These are phyloP conservation scores for Heterocephalus glaber DNA, from an alignment of 2,113 vertebrate species.

Conservation along the genomic window DNA sequence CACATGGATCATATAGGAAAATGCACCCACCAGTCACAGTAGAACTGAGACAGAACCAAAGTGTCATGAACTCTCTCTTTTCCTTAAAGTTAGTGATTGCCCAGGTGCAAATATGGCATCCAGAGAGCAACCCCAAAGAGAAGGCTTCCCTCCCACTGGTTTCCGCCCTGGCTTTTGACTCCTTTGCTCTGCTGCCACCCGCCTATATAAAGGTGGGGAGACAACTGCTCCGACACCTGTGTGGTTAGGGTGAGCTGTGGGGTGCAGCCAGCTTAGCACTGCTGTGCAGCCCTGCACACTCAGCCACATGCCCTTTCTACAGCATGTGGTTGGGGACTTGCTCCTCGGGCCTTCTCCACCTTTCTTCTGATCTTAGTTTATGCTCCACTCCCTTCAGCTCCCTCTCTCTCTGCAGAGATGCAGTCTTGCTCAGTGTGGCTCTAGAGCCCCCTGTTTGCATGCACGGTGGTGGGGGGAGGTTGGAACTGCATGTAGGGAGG, in stretches of 20 bases:
- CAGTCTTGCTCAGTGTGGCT: neutral
- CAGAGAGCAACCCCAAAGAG: neutral
- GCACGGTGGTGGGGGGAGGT: neutral
- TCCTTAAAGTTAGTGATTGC: neutral
- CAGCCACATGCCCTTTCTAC: neutral
- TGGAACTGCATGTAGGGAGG: neutral
- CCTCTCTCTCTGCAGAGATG: neutral
- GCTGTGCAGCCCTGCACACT: neutral
- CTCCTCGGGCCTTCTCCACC: neutral
- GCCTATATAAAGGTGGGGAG: neutral
- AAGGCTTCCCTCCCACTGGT: neutral
- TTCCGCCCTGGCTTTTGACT: neutral
- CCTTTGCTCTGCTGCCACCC: neutral
- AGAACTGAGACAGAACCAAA: neutral
- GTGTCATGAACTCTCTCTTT: neutral
- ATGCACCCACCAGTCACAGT: neutral
- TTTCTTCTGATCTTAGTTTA: constrained; percentile 30
- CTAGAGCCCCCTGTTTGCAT: neutral
- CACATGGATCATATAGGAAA: neutral
- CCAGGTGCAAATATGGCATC: neutral
- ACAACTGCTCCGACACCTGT: neutral
- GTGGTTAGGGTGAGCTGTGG: no score
- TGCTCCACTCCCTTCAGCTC: neutral
- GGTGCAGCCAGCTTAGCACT: neutral
- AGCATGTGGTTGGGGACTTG: neutral